Conservation (phyloP, 2,113 vertebrate genomes). For the Hucho hucho region DNA sequence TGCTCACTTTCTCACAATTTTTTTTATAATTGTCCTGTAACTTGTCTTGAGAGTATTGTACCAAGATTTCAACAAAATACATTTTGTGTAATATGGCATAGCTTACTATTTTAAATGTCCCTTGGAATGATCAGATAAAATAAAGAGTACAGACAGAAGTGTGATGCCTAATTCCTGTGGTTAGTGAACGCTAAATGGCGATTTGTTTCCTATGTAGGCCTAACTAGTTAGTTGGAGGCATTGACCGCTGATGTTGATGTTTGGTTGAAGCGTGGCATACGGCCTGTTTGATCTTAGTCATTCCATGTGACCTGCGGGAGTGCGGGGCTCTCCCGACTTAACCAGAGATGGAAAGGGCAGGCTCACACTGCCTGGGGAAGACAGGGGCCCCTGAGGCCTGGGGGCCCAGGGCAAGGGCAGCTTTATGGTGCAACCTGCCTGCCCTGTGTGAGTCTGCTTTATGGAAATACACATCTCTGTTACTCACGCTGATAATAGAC, state of each 20-base stretch:
- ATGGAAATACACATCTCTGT: slow-evolving; percentile 53
- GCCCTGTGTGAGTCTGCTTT: slow-evolving; percentile 45
- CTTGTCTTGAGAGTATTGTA: no score
- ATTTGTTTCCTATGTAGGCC: no score
- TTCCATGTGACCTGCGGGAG: slow-evolving; percentile 28
- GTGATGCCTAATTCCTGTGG: no score
- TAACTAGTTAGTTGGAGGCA: not conserved
- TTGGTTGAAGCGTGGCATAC: slow-evolving; percentile 22
- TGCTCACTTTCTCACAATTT: slow-evolving; percentile 4
- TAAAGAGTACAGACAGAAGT: no score
- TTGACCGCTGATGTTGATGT: not conserved
- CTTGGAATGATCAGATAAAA: no score
- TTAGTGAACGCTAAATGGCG: no score
- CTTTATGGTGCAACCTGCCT: slow-evolving; percentile 20
- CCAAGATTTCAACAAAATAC: no score
- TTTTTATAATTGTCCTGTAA: no score
- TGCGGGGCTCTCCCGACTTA: slow-evolving; percentile 16
- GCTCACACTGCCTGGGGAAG: not conserved
- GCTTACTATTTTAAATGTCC: no score
- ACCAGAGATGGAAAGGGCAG: slow-evolving; percentile 20
- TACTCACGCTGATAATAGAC: slow-evolving; percentile 32
- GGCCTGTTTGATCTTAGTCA: slow-evolving; percentile 33
- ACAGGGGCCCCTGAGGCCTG: not conserved
- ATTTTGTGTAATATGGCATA: no score
- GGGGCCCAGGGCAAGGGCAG: slow-evolving; percentile 19